Base-by-base conservation (phyloP, 1,140 invertebrate genomes). In the Saccostrea echinata region DNA sequence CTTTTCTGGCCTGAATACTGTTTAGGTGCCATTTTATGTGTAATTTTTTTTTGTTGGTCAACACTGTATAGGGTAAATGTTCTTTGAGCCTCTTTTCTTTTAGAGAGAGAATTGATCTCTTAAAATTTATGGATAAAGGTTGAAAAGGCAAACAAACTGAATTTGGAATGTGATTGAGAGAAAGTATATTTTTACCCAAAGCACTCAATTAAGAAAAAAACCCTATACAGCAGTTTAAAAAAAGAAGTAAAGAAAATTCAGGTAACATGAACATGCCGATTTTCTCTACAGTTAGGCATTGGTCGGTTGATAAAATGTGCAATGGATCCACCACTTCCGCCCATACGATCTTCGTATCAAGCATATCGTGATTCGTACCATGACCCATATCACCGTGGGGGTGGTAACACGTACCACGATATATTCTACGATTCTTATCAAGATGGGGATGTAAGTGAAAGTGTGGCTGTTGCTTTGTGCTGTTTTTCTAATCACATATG, bases 251-350 rank as follows among this genome's bases (percentile, higher is more conserved):
- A 8, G 0, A 43, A n/a, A 61, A 61, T 18, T 0, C 55, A 61
- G 55, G 55, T 6, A 21, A 61, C 55, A 61, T 61, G 18, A 61
- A 4, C n/a, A 61, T 61, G 16, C 55, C 6, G 55, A 18, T 61
- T 85, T 85, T 88, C 84, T 84, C 86, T 64, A 57, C 52, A 88
- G 86, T 88, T 55, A 80, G 86, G 85, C 30, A 84, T 90, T 88
- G 84, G 84, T 53, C 87, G 85, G 81, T 86, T 90, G 84, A 76
- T 88, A 84, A 87, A 87, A 83, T 89, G 88, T 85, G 87, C 86
- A 84, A 84, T 86, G 85, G 89, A 88, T 55, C 86, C 87, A 57
- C 86, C 87, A 57, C 80, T 88, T 55, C 89, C 86, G 84, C 86
- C 86, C 24, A 88, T 90, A 80, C 51, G 76, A 68, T 81, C 85